A percentile compares a stretch with the other conserved stretches of the same genome.
Conservation (phyloP, 2,113 vertebrate genomes). For the Erpornis zantholeuca region DNA sequence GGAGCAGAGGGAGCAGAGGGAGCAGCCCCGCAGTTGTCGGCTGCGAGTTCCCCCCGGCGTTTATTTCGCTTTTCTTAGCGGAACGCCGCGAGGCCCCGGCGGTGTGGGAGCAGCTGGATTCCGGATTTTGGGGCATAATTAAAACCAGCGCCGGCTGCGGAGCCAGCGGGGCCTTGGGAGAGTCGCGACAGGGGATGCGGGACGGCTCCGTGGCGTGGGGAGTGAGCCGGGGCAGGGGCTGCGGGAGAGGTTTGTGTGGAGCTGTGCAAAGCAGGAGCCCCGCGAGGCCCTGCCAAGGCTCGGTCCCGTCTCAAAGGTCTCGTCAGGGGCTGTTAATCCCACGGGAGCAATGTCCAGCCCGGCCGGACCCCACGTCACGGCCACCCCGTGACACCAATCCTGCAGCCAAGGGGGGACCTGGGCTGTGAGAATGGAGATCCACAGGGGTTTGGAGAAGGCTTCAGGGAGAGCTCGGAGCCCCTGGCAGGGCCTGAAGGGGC, state of each 20-base stretch:
- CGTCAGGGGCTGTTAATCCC: neutral
- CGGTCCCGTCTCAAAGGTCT: neutral
- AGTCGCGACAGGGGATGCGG: neutral
- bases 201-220: fast-evolving
- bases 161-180: neutral
- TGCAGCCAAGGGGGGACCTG: neutral
- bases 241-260: too few relatives aligned
- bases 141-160: neutral
- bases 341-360: neutral
- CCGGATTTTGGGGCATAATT: neutral
- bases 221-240: neutral
- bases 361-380: fast-evolving
- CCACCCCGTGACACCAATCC: fast-evolving
- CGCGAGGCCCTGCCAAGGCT: fast-evolving
- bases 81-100: neutral
- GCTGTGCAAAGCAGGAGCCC: too few relatives aligned
- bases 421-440: neutral
- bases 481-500: neutral
- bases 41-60: neutral
- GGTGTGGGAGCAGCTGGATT: neutral
- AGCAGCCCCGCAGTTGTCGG: neutral
- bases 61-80: neutral
- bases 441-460: neutral
- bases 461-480: neutral
- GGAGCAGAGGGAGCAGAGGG: too few relatives aligned